Evolutionary conservation across 2,113 vertebrate genomes (phyloP).

Genomic region (Paradisaea rubra): DNA sequence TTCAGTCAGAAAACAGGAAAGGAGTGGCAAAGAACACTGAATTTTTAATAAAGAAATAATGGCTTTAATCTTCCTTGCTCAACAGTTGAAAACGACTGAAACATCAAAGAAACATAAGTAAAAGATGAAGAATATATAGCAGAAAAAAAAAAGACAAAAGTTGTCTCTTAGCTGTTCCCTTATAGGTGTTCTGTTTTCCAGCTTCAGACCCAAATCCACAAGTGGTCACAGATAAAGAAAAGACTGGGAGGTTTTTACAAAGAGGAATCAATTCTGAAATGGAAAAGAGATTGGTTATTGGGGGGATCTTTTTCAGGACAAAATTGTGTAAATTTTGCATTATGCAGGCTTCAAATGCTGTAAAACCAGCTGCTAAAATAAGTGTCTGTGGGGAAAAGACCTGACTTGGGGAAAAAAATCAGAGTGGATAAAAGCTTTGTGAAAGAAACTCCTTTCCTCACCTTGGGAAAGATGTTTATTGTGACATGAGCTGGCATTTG

Average conservation of each 20-base stretch:
- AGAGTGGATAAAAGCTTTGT: not conserved
- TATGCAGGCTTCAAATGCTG: not conserved
- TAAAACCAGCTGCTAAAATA: not conserved
- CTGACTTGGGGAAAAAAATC: not conserved
- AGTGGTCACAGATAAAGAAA: not conserved
- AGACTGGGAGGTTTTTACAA: not conserved
- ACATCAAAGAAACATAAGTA: not conserved
- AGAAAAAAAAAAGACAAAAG: not conserved
- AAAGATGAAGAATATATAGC: not conserved
- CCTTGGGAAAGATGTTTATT: not conserved
- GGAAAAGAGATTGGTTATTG: not conserved
- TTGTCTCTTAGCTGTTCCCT: not conserved
- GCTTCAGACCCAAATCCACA: not conserved
- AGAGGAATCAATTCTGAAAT: not conserved
- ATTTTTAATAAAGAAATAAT: not conserved
- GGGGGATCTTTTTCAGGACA: not conserved
- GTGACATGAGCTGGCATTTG: not conserved
- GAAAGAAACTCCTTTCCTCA: not conserved
- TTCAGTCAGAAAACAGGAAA: slow-evolving; percentile 32
- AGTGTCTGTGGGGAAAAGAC: not conserved
- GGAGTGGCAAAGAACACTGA: slow-evolving; percentile 13
- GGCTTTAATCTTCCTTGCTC: not conserved
- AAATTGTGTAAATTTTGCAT: not conserved
- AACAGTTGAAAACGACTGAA: slow-evolving; percentile 1
- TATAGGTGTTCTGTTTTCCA: not conserved